These are phyloP conservation scores for Todiramphus chloris DNA, from an alignment of 2,113 vertebrate genomes.

Conservation along the genomic window DNA sequence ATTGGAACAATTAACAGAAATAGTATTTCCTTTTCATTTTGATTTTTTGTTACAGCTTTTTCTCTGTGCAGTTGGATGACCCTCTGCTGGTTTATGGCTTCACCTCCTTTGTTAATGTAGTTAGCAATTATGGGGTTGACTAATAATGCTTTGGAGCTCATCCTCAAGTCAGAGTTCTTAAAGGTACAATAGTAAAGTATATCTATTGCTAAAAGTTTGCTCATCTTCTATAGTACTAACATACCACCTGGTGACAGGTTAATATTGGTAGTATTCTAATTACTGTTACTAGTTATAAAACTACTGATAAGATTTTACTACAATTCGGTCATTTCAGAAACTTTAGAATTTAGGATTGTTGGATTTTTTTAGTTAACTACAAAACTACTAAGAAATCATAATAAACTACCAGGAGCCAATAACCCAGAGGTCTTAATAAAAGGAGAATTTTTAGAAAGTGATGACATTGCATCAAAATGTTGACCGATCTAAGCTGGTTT, in stretches of 20 bases:
- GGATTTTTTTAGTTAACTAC: neutral
- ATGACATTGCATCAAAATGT: neutral
- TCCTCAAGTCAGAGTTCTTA: neutral
- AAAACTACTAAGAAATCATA: neutral
- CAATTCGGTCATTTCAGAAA: neutral
- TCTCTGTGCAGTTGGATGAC: neutral
- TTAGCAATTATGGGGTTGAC: neutral
- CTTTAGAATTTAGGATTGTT: neutral
- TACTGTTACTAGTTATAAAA: neutral
- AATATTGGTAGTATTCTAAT: neutral
- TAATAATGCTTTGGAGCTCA: neutral
- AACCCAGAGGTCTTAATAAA: neutral
- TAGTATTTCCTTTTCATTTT: neutral
- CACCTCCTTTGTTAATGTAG: neutral
- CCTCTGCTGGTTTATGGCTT: neutral
- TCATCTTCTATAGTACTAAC: neutral
- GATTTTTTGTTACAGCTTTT: neutral
- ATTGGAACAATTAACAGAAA: neutral
- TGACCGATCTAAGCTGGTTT: neutral
- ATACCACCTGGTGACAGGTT: neutral
- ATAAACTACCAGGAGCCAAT: neutral
- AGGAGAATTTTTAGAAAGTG: neutral
- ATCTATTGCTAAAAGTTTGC: neutral
- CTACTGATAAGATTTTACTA: neutral
- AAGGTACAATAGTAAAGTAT: neutral